These are phyloP conservation scores for Melanerpes aurifrons DNA, from an alignment of 2,113 vertebrate species.

Conservation along the genomic window DNA sequence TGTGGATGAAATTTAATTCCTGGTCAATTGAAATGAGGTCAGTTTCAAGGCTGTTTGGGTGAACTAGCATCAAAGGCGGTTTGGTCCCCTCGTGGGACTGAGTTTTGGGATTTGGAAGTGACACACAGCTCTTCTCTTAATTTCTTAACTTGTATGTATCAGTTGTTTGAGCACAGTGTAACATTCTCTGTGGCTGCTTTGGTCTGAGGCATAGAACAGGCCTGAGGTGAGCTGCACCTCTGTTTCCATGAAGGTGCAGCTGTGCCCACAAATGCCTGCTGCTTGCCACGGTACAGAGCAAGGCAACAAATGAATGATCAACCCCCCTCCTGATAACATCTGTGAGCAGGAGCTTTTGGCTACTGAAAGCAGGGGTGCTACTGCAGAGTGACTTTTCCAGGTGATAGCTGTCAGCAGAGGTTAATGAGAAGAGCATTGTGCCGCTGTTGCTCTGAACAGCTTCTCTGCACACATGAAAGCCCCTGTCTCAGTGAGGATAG, in stretches of 20 bases:
- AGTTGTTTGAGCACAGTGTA: neutral
- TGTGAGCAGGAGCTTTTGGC: neutral
- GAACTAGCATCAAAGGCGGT: neutral
- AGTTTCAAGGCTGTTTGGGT: neutral
- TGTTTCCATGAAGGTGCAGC: neutral
- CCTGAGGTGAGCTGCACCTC: neutral
- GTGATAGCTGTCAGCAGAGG: neutral
- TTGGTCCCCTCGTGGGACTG: neutral
- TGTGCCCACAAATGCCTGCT: neutral
- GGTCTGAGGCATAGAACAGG: neutral
- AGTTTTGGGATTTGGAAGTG: neutral
- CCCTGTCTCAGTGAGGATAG: neutral
- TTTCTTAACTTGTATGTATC: neutral
- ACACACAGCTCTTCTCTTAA: neutral
- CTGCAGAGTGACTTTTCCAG: neutral
- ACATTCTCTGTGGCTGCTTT: neutral
- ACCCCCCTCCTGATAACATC: neutral
- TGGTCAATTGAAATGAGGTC: neutral
- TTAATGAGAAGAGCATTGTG: neutral
- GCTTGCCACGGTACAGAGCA: neutral
- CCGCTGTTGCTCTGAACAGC: neutral
- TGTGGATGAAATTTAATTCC: neutral
- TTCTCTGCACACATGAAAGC: neutral
- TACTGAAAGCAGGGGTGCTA: neutral
- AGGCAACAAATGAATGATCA: neutral